A percentile compares a stretch with the other conserved stretches of the same genome.
Evolutionary conservation across 2,797 vertebrate genomes (phyloP).

Genomic region (Periophthalmus magnuspinnatus): DNA sequence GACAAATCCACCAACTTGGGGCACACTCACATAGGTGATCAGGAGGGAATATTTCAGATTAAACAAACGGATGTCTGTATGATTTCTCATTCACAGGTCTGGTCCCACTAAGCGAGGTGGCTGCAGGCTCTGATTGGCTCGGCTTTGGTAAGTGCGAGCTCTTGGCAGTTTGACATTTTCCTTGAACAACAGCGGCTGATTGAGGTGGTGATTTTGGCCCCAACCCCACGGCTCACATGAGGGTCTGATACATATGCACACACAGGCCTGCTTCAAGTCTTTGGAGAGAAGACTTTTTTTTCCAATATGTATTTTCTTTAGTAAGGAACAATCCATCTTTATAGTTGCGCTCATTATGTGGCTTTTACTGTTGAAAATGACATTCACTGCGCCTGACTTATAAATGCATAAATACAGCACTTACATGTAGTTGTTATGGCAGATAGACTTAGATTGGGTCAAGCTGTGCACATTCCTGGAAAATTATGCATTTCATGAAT

Average conservation of each 20-base stretch:
- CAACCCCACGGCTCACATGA: conserved; percentile 37
- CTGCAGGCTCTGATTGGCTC: conserved; percentile 48
- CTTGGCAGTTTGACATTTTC: conserved; percentile 41
- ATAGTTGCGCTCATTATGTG: too few species aligned
- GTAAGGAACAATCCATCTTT: neutral
- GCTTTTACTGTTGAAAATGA: too few species aligned
- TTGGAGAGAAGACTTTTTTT: neutral
- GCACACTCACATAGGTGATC: conserved; percentile 5
- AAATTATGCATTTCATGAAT: too few species aligned
- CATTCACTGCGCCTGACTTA: too few species aligned
- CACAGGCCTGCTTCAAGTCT: neutral
- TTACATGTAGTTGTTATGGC: too few species aligned
- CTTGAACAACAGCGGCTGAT: conserved; percentile 62
- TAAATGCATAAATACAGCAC: too few species aligned
- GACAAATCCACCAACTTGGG: neutral
- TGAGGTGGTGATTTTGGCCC: conserved; percentile 33
- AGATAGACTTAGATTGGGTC: too few species aligned
- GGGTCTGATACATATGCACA: conserved; percentile 25
- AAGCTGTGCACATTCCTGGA: too few species aligned
- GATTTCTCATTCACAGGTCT: conserved; percentile 47
- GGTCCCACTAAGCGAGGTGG: conserved; percentile 38
- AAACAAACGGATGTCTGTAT: conserved; percentile 19
- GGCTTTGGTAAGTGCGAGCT: conserved; percentile 38
- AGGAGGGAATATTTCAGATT: conserved; percentile 1
- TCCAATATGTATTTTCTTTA: neutral